phyloP scores from a whole-genome alignment of 2,797 vertebrate genomes.

The Muraenolepis orangiensis region DNA sequence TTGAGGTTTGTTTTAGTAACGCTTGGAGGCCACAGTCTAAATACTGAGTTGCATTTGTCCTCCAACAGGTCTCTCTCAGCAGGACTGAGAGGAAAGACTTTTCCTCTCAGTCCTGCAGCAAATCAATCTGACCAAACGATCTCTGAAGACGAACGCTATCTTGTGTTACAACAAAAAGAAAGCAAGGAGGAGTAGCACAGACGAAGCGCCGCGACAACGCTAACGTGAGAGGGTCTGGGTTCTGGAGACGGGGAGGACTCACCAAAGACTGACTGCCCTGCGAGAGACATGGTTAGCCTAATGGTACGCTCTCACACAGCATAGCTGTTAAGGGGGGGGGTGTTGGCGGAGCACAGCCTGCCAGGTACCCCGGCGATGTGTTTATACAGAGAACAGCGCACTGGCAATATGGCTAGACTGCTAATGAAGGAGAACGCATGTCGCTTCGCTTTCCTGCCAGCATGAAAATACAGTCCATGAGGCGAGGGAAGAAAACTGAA shows the following conservation, averaged over 20 bases:
- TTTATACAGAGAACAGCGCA: constrained; percentile 39
- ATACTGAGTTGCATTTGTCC: constrained; percentile 33
- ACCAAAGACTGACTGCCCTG: constrained; percentile 23
- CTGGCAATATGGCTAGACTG: constrained; percentile 34
- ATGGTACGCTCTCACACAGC: constrained; percentile 21
- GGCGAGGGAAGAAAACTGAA: constrained; percentile 15
- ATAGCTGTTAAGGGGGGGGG: neutral
- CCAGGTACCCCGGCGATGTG: constrained; percentile 18
- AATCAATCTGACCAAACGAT: no score
- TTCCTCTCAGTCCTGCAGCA: no score
- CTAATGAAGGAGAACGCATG: neutral
- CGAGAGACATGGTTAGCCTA: neutral
- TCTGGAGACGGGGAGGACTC: constrained; percentile 25
- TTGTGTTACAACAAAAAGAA: neutral
- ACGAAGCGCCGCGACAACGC: neutral
- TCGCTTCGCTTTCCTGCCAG: constrained; percentile 32
- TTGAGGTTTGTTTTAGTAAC: constrained; percentile 36
- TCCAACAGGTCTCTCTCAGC: neutral
- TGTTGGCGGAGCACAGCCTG: constrained; percentile 17
- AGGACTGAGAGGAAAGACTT: no score
- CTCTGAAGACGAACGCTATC: no score
- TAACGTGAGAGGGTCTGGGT: constrained; percentile 25
- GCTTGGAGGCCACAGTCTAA: constrained; percentile 15
- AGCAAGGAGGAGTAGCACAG: neutral
- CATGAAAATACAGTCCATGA: constrained; percentile 47